Evolutionary conservation across 2,888 invertebrate genomes (phyloP), one percentile per base, ranked within the genome.

Genomic region (Cenopis cana): DNA sequence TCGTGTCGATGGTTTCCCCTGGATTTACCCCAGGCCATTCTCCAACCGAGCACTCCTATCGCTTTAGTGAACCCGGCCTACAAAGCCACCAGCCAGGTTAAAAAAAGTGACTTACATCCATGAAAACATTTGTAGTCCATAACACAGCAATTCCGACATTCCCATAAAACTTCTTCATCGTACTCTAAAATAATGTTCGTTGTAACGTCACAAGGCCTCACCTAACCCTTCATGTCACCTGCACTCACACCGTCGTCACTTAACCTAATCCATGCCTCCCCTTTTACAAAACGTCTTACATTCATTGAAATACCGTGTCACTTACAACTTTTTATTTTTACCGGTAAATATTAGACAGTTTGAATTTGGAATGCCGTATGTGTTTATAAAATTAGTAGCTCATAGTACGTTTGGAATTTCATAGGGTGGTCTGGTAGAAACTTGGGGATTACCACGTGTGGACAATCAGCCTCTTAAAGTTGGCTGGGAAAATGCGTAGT

Each of bases 181-280:
- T n/a, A 20, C 24, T 59, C 59, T 24, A 59, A 59, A 59, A 59
- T 59, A 59, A 59, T 59, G 41, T 59, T n/a, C 59, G 41, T 41
- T 29, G 55, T 55, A 29, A 55, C n/a, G 41, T 10, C 55, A 55
- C 29, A 29, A 41, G 14, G 14, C 36, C 41, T 20, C 12, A 59
- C 59, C 24, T 46, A 59, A 59, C 41, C 59, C 41, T 41, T 36
- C 20, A 3, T 59, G 41, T 41, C 59, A 41, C 59, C 41, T 59
- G 38, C 20, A 41, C 20, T 14, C 14, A 41, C 20, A 59, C 41
- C 41, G 14, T 14, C n/a, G 41, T 55, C 55, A 55, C 55, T 55
- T 55, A 55, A 55, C 29, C 24, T 55, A 29, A 55, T 29, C 55
- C 55, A 14, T n/a, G 9, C 9, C 55, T 55, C 29, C 1, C n/a